These are phyloP conservation scores for Sitophilus oryzae DNA, from an alignment of 1,140 invertebrate genomes.

Conservation along the genomic window DNA sequence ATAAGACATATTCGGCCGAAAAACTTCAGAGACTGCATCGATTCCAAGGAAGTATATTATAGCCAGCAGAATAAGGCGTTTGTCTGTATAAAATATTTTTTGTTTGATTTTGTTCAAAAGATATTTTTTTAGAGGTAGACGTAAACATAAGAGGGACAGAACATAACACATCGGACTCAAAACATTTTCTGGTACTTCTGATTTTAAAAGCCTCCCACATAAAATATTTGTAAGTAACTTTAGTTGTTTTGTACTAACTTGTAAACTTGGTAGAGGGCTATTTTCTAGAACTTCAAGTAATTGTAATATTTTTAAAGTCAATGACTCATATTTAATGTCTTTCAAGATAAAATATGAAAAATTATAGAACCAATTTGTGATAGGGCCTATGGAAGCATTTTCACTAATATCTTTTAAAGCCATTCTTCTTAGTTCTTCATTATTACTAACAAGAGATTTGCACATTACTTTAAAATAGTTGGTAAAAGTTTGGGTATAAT, in stretches of 20 bases:
- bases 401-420: constrained; percentile 36
- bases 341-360: constrained; percentile 40
- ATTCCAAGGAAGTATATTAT: constrained; percentile 33
- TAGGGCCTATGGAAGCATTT: constrained; percentile 36
- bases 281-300: constrained; percentile 36
- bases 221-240: constrained; percentile 36
- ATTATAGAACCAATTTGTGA: constrained; percentile 41
- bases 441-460: constrained; percentile 32
- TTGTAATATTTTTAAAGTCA: constrained; percentile 34
- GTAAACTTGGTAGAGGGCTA: constrained; percentile 31
- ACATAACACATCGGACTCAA: constrained; percentile 37
- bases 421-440: constrained; percentile 27
- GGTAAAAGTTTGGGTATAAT: constrained; percentile 19
- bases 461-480: constrained; percentile 38
- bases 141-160: constrained; percentile 34
- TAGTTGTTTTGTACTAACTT: constrained; percentile 33
- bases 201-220: constrained; percentile 33
- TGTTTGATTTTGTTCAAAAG: constrained; percentile 33
- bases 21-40: constrained; percentile 31
- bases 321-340: constrained; percentile 36
- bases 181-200: constrained; percentile 24
- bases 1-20: constrained; percentile 29
- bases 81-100: constrained; percentile 30
- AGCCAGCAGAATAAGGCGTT: constrained; percentile 25
- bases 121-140: constrained; percentile 31